Conservation (phyloP, 2,113 vertebrate genomes). For the Sminthopsis crassicaudata region DNA sequence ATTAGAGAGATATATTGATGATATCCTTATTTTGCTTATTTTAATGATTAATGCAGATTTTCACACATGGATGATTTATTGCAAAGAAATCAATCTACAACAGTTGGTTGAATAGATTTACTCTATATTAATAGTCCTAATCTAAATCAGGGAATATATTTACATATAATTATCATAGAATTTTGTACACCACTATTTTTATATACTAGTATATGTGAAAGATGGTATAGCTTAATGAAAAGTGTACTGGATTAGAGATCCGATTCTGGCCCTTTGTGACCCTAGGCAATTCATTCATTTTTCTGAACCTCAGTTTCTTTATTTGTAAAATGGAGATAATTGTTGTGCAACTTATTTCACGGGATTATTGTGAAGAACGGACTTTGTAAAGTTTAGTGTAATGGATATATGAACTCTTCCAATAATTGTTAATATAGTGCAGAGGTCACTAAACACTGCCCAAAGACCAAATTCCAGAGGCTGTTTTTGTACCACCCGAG, state of each 20-base stretch:
- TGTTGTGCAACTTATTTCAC: background rate
- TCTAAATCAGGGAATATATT: conserved; percentile 46
- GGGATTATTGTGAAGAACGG: background rate
- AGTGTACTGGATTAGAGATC: background rate
- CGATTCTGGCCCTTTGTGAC: background rate
- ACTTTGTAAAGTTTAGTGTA: no score
- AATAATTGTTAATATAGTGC: background rate
- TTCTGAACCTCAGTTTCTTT: background rate
- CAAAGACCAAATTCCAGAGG: background rate
- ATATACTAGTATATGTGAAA: background rate
- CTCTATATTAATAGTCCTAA: conserved; percentile 44
- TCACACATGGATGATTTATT: conserved; percentile 55
- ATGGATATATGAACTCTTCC: background rate
- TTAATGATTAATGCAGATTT: conserved; percentile 44
- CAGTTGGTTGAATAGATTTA: conserved; percentile 35
- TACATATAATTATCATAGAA: conserved; percentile 27
- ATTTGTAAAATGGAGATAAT: background rate
- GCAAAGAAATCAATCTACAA: conserved; percentile 37
- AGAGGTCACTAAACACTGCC: background rate
- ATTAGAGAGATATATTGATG: background rate
- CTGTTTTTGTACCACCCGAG: background rate
- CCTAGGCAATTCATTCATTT: background rate
- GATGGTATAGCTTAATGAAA: background rate
- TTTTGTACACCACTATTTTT: background rate
- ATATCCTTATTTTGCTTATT: conserved; percentile 58